Percentiles rank a stretch among this genome's conserved stretches.
These are phyloP conservation scores for Cladorhizidae sp. DNA, from an alignment of 37 sponge, comb jelly and placozoan species.

Conservation along the genomic window DNA sequence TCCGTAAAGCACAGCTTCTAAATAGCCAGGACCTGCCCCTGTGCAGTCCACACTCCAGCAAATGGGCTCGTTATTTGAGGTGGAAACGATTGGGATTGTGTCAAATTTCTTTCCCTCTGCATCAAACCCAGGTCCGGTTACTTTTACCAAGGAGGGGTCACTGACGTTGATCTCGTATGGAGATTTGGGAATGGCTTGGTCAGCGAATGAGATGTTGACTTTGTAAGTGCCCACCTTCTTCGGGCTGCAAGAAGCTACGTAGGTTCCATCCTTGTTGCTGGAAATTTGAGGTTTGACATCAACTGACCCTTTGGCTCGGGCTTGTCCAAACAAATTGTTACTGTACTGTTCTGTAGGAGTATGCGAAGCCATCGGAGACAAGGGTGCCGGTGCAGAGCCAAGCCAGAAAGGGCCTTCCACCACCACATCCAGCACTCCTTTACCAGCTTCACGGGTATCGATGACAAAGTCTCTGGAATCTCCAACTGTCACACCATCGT, in stretches of 20 bases:
- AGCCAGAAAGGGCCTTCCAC: constrained; percentile 69
- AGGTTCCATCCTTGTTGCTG: constrained; percentile 71
- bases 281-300: constrained; percentile 43
- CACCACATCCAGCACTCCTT: constrained; percentile 68
- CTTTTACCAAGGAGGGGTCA: constrained; percentile 74
- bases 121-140: constrained; percentile 69
- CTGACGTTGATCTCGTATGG: constrained; percentile 74
- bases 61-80: constrained; percentile 41
- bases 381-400: constrained; percentile 4
- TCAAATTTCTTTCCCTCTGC: constrained; percentile 43
- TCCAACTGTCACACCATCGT: constrained; percentile 73
- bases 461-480: constrained; percentile 71
- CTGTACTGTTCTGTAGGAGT: not conserved
- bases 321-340: too few species aligned
- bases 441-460: constrained; percentile 81
- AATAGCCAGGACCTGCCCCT: constrained; percentile 72
- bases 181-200: constrained; percentile 62
- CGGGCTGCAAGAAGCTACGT: constrained; percentile 72
- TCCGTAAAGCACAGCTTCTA: constrained; percentile 60
- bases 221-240: constrained; percentile 80
- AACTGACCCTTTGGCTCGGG: constrained; percentile 10
- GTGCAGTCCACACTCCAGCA: constrained; percentile 56
- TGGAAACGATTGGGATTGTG: constrained; percentile 19
- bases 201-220: constrained; percentile 70
- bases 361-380: not conserved